Conservation (phyloP, 2,113 vertebrate species). For the Agapornis roseicollis region DNA sequence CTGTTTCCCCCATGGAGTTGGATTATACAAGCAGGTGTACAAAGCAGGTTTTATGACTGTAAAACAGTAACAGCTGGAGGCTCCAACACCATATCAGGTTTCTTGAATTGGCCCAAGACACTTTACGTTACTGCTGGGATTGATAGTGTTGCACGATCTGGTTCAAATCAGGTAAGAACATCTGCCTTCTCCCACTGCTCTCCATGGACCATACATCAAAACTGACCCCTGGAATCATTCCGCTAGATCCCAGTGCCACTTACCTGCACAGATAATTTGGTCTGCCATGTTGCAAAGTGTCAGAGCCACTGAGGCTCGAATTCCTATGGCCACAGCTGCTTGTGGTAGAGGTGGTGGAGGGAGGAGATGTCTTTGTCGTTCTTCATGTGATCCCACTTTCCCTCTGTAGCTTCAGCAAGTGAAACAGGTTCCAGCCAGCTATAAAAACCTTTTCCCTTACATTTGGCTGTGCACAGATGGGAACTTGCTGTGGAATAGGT, state of each 20-base stretch:
- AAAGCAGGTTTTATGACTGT: not conserved
- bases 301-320: not conserved
- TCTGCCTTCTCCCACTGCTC: not conserved
- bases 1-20: not conserved
- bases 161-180: not conserved
- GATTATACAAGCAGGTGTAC: not conserved
- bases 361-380: not conserved
- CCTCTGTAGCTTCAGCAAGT: not conserved
- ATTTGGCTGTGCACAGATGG: not conserved
- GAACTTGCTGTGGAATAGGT: not conserved
- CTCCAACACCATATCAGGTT: not conserved
- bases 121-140: not conserved
- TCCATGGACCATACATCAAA: accelerated
- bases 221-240: accelerated
- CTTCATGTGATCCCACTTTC: not conserved
- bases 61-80: not conserved
- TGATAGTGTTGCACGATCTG: accelerated
- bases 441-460: not conserved
- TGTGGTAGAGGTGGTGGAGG: accelerated
- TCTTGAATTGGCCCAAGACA: not conserved
- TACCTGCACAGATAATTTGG: not conserved
- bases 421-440: not conserved
- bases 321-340: not conserved
- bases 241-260: not conserved
- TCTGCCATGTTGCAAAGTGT: not conserved